Percentiles rank a stretch among this genome's conserved stretches.
Evolutionary conservation across 2,113 vertebrate genomes (phyloP).

Genomic region (Oncorhynchus kisutch): DNA sequence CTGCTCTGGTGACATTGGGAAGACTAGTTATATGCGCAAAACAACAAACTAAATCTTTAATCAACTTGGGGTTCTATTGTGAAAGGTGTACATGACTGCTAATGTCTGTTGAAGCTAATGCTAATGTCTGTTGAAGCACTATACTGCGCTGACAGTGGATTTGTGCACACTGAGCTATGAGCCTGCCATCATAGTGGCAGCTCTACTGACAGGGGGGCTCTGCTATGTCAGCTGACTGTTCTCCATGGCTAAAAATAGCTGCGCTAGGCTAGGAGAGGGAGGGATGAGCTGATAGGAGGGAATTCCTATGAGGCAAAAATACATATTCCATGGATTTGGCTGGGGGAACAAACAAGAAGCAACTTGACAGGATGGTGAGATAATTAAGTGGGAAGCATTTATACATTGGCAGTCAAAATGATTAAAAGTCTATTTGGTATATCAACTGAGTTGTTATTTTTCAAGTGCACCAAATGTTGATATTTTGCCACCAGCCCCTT

Average conservation of each 20-base stretch:
- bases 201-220: constrained; percentile 74
- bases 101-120: too few relatives aligned
- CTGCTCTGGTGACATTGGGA: not conserved
- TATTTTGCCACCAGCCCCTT: not conserved
- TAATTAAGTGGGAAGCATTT: not conserved
- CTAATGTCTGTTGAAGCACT: too few relatives aligned
- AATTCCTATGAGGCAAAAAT: constrained; percentile 49
- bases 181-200: constrained; percentile 67
- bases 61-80: not conserved
- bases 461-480: not conserved
- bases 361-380: constrained; percentile 7
- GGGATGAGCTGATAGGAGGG: constrained; percentile 54
- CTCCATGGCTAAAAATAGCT: constrained; percentile 75
- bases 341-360: not conserved
- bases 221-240: constrained; percentile 77
- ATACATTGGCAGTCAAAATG: not conserved
- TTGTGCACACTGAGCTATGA: constrained; percentile 64
- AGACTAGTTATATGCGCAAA: not conserved
- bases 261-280: constrained; percentile 66
- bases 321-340: constrained; percentile 47
- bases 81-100: not conserved
- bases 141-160: not conserved
- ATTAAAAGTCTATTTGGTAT: not conserved
- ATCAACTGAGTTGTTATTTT: not conserved
- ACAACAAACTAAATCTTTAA: not conserved